phyloP scores from a whole-genome alignment of 2,888 invertebrate species.

The Globia sparganii region DNA sequence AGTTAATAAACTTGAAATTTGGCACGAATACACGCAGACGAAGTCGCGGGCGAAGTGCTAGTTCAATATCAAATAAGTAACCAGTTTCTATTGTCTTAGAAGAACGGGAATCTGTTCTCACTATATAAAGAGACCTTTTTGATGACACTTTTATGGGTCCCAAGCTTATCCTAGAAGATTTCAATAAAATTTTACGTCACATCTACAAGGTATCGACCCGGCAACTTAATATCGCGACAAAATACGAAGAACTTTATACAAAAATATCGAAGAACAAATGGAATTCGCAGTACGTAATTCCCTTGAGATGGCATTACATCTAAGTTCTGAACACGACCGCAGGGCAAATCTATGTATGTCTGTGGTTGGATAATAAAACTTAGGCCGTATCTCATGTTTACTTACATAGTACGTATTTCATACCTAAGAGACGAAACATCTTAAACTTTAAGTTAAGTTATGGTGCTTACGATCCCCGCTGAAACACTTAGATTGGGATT shows the following conservation, averaged over 20 bases:
- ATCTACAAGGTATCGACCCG: slow-evolving; percentile 34
- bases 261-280: slow-evolving; percentile 47
- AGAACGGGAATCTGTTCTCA: slow-evolving; percentile 27
- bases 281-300: slow-evolving; percentile 32
- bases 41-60: too few relatives aligned
- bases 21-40: too few relatives aligned
- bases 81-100: slow-evolving; percentile 14
- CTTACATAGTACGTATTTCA: slow-evolving; percentile 34
- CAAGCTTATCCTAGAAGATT: slow-evolving; percentile 43
- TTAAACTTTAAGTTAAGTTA: slow-evolving; percentile 49
- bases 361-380: slow-evolving; percentile 47
- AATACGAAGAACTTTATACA: slow-evolving; percentile 30
- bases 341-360: slow-evolving; percentile 34
- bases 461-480: slow-evolving; percentile 35
- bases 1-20: too few relatives aligned
- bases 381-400: slow-evolving; percentile 44
- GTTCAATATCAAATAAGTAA: slow-evolving; percentile 10
- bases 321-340: slow-evolving; percentile 35
- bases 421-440: slow-evolving; percentile 37
- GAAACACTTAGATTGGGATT: slow-evolving; percentile 54
- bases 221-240: slow-evolving; percentile 45
- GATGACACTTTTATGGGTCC: slow-evolving; percentile 48
- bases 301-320: slow-evolving; percentile 30
- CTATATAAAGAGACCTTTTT: slow-evolving; percentile 38
- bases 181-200: slow-evolving; percentile 63